Base-by-base conservation (phyloP, 2,113 vertebrate species). In the Passerina amoena region DNA sequence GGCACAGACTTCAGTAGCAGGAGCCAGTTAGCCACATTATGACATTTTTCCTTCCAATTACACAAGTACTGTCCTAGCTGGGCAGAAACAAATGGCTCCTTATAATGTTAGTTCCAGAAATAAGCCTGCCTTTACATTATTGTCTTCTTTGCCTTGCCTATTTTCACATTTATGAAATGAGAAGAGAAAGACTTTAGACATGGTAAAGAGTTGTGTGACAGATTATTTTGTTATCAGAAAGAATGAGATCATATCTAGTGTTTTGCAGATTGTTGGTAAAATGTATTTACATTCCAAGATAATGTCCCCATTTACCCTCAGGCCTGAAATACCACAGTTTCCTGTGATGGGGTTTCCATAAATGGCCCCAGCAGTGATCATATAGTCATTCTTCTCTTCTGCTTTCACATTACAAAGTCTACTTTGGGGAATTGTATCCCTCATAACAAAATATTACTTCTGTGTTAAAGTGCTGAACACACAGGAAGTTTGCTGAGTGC, bases 391-490 rank as follows among this genome's bases (percentile, higher is more conserved):
- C 24, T 45, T 75, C 78, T 65, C 93, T 93, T 91, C 82, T 82
- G 54, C 68, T 90, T 94, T 91, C 59, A 87, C 40, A 31, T 94
- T 57, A 44, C 59, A 90, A 63, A 28, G 77, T 70, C 82, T 82
- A 5, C 83, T 70, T 81, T 14, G 72, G 82, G 60, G 33, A 91
- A 79, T 87, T 88, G 68, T 94, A 83, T 79, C 72, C 71, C 79
- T 83, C 4, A 1, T 93, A 96, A 90, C 73, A 96, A 97, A 97
- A 95, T 82, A 80, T 5, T 96, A 57, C 92, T 84, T 96, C 92
- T 84, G 89, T 30, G 37, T 84, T 50, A 54, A 77, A 70, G 10
- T 80, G 72, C 91, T 94, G 85, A 94, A 79, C 40, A 6, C 75
- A 94, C 63, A 95, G 95, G 94, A 92, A 75, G 72, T 87, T 93